Percentiles rank a stretch among this genome's conserved stretches.
These are phyloP conservation scores for Cygnus buccinator DNA, from an alignment of 2,113 vertebrate species.

Conservation along the genomic window DNA sequence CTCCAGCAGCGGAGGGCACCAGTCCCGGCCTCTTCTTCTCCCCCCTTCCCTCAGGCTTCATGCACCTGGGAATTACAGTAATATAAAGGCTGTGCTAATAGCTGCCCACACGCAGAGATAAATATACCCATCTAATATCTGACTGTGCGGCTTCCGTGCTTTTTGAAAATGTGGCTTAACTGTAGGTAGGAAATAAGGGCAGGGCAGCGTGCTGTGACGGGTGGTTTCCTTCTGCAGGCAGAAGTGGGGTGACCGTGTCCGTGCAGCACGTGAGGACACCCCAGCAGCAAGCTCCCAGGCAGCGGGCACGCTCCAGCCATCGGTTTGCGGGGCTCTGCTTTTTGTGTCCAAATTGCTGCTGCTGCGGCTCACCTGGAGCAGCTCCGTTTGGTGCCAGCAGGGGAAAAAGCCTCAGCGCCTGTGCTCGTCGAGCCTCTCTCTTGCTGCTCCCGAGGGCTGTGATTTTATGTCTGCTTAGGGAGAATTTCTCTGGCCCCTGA, in stretches of 20 bases:
- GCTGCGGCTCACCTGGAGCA: background rate
- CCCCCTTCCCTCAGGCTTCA: background rate
- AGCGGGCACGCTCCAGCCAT: background rate
- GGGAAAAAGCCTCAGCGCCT: background rate
- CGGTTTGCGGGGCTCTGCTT: background rate
- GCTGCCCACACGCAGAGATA: background rate
- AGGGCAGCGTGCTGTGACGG: rapidly evolving
- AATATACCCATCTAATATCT: background rate
- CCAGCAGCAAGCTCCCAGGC: background rate
- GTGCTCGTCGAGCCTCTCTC: background rate
- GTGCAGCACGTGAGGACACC: rapidly evolving
- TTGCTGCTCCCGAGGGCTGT: background rate
- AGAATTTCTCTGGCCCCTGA: background rate
- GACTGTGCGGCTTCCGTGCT: background rate
- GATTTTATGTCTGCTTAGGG: conserved; percentile 47
- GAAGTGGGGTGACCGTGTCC: rapidly evolving
- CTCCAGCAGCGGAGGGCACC: background rate
- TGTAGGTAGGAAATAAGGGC: rapidly evolving
- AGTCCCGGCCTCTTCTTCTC: background rate
- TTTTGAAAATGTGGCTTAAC: background rate
- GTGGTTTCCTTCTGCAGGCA: background rate
- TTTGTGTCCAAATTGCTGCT: background rate
- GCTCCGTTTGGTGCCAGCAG: rapidly evolving
- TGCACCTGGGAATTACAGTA: background rate
- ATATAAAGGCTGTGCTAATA: background rate